Percentiles rank a stretch among this genome's conserved stretches.
These are phyloP conservation scores for Argyra leucocephala DNA, from an alignment of 2,888 invertebrate species.

Conservation along the genomic window DNA sequence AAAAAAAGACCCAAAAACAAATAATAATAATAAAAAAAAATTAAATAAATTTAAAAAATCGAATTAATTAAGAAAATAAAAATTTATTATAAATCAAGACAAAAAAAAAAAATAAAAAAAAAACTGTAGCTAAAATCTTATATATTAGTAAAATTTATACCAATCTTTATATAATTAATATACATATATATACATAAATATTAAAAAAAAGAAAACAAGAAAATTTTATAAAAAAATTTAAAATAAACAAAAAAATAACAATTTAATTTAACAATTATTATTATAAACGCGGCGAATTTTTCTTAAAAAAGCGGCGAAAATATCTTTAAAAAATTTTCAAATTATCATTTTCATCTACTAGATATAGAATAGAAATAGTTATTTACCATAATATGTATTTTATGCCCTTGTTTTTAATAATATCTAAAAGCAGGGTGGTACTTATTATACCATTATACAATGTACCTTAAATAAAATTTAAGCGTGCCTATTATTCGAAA, in stretches of 20 bases:
- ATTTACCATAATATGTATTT: too few species aligned
- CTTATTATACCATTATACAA: too few species aligned
- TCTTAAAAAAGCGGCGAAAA: too few species aligned
- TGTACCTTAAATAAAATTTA: too few species aligned
- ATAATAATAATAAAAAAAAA: neutral
- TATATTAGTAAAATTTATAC: conserved; percentile 3
- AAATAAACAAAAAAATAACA: neutral
- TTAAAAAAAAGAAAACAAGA: neutral
- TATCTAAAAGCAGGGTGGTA: too few species aligned
- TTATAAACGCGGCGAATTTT: too few species aligned
- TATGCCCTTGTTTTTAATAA: too few species aligned
- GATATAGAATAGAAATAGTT: too few species aligned
- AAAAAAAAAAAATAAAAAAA: neutral
- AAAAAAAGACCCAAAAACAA: neutral
- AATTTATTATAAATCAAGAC: neutral
- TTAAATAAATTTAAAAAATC: neutral
- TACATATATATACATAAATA: neutral
- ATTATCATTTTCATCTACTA: too few species aligned
- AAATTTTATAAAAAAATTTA: neutral
- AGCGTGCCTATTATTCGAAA: too few species aligned
- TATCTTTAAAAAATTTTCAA: too few species aligned
- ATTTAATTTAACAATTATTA: too few species aligned
- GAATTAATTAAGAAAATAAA: neutral
- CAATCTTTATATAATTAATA: conserved; percentile 3
- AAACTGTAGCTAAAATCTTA: neutral